A percentile compares a stretch with the other conserved stretches of the same genome.
phyloP scores from a whole-genome alignment of 2,113 vertebrate genomes.

The Hippocampus mohnikei region DNA sequence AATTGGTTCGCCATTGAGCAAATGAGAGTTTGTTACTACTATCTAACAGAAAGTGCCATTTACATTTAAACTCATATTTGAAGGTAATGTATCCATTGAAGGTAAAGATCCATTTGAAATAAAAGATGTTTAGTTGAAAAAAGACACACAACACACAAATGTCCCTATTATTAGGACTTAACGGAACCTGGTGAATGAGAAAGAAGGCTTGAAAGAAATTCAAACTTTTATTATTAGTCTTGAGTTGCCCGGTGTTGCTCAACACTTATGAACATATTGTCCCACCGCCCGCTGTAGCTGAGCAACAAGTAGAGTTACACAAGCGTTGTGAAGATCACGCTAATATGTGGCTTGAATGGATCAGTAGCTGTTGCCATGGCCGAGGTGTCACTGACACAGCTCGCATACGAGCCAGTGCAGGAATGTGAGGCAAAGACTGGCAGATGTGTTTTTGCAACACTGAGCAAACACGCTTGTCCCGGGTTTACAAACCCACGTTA shows the following conservation, averaged over 20 bases:
- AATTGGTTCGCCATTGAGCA: background rate
- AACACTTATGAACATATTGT: background rate
- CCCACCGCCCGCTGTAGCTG: constrained; percentile 6
- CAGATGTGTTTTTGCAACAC: constrained; percentile 31
- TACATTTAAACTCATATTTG: background rate
- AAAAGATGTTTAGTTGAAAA: no score
- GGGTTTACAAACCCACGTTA: background rate
- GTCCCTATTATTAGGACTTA: background rate
- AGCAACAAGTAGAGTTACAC: constrained; percentile 44
- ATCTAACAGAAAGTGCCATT: background rate
- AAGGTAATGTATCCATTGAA: background rate
- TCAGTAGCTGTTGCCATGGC: constrained; percentile 33
- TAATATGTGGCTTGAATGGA: constrained; percentile 28
- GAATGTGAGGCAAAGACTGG: constrained; percentile 13
- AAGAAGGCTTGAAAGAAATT: background rate
- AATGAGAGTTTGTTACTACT: background rate
- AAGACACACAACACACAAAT: background rate
- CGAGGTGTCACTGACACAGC: constrained; percentile 8
- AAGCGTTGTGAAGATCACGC: constrained; percentile 36
- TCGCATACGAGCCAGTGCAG: constrained; percentile 48
- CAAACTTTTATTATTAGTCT: background rate
- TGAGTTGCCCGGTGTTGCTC: constrained; percentile 12
- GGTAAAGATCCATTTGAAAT: background rate
- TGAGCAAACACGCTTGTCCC: constrained; percentile 16
- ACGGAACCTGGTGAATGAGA: no score